These are phyloP conservation scores for Caenorhabditis sp. DNA, from an alignment of 2,888 invertebrate species.

Conservation along the genomic window DNA sequence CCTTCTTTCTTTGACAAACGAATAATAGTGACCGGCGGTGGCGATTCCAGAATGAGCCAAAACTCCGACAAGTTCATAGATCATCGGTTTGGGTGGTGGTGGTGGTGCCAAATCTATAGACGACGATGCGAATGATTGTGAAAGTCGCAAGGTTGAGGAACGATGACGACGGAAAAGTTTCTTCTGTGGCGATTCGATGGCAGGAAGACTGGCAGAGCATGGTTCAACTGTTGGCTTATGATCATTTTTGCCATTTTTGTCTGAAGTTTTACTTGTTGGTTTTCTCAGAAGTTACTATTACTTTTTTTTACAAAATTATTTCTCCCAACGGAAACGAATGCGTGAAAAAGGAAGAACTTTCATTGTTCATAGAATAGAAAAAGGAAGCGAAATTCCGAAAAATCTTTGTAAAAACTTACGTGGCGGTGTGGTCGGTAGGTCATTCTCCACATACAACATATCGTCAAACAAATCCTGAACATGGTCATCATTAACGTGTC, in stretches of 20 bases:
- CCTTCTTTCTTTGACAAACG: slow-evolving; percentile 73
- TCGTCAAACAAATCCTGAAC: slow-evolving; percentile 45
- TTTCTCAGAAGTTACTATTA: no score
- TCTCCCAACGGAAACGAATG: no score
- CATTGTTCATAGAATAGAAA: no score
- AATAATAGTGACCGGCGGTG: slow-evolving; percentile 76
- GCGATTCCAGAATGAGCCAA: slow-evolving; percentile 76
- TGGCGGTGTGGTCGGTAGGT: slow-evolving; percentile 2
- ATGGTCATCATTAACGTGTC: slow-evolving; percentile 35
- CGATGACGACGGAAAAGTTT: slow-evolving; percentile 41
- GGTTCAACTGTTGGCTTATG: neutral
- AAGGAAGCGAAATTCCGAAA: no score
- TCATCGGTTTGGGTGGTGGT: slow-evolving; percentile 19
- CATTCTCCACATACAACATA: slow-evolving; percentile 20
- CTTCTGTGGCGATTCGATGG: slow-evolving; percentile 18
- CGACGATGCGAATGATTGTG: slow-evolving; percentile 1
- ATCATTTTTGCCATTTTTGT: neutral
- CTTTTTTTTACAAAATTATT: no score
- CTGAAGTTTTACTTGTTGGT: neutral
- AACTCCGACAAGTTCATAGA: slow-evolving; percentile 74
- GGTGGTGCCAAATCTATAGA: slow-evolving; percentile 6
- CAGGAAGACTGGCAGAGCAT: slow-evolving; percentile 21
- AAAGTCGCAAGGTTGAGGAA: slow-evolving; percentile 21
- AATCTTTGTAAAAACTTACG: slow-evolving; percentile 3
- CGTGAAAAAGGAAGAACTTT: no score